Evolutionary conservation across 2,797 vertebrate genomes (phyloP), one percentile per base, ranked within the genome.

Genomic region (Parauchenoglanis ngamensis): DNA sequence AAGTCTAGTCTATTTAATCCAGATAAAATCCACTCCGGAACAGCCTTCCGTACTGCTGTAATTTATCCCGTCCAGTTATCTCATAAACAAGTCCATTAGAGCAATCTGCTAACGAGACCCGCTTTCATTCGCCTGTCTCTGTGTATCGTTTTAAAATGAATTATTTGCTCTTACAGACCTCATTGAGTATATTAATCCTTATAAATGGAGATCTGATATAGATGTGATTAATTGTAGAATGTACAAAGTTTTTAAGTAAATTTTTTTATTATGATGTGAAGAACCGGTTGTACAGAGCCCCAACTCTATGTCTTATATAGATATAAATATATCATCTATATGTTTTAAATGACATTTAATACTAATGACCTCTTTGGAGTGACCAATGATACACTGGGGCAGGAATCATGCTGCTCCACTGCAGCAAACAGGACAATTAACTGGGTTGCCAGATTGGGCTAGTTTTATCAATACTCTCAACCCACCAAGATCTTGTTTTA

Each of bases 21-120:
- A 3, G 17, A 73, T 19, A 70, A 81, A 65, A 68, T 75, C 11
- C 56, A 2, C n/a, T 44, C 84, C 52, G 12, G 56, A 81, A 46
- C 85, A 61, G 81, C 35, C 76, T 76, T 70, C 35, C 80, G 57
- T 83, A 83, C 46, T 49, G 49, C 84, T 78, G 73, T 77, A n/a
- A 73, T 80, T 86, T 82, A 86, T 87, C 87, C 84, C 54, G 82
- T 77, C 56, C 40, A 79, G 54, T 81, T 79, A 57, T 75, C 83
- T 80, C 65, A 75, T 77, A 87, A 90, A 88, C 81, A 85, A 68
- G 83, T 88, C 88, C 49, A 86, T 87, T 84, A 87, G 56, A 80
- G 70, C 54, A 78, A 28, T 72, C 46, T 35, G 23, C 78, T 85
- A 87, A 67, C 44, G 72, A 63, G 52, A 57, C 56, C 72, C 81